These are phyloP conservation scores for Drosophila saltans DNA, from an alignment of 1,140 invertebrate genomes.

Conservation along the genomic window DNA sequence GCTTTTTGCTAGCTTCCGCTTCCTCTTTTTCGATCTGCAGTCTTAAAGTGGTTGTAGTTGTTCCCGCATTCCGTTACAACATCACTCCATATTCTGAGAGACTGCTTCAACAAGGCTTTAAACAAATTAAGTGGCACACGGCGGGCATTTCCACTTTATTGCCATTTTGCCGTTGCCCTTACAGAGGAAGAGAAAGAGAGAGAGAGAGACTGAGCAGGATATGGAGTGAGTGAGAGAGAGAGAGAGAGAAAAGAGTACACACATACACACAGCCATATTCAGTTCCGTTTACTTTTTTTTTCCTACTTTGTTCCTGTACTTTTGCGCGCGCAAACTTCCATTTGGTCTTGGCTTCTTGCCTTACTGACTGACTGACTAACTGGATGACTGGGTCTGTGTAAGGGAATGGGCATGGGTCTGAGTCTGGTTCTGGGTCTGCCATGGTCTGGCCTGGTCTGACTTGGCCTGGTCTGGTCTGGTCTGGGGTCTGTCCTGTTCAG, in stretches of 20 bases:
- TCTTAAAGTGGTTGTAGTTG: background rate
- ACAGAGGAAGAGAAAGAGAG: background rate
- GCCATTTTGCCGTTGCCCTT: conserved; percentile 32
- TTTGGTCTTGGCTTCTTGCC: conserved; percentile 30
- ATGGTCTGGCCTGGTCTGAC: conserved; percentile 13
- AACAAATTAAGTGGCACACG: conserved; percentile 74
- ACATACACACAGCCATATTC: background rate
- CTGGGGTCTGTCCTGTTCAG: conserved; percentile 8
- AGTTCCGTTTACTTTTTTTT: conserved; percentile 8
- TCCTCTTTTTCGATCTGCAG: background rate
- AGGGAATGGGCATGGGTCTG: conserved; percentile 6
- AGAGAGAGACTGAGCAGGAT: background rate
- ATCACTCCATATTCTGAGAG: conserved; percentile 8
- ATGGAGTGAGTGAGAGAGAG: background rate
- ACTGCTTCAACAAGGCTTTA: conserved; percentile 59
- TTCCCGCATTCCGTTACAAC: background rate
- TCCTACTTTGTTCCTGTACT: background rate
- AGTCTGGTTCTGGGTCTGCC: conserved; percentile 8
- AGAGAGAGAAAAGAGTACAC: background rate
- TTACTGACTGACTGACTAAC: conserved; percentile 43
- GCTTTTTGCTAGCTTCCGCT: background rate
- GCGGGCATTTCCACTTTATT: conserved; percentile 60
- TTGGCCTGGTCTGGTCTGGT: conserved; percentile 9
- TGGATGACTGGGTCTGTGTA: conserved; percentile 15
- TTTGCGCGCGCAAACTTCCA: conserved; percentile 22